These are phyloP conservation scores for Drosophila rellima DNA, from an alignment of 2,888 invertebrate species.

Conservation along the genomic window DNA sequence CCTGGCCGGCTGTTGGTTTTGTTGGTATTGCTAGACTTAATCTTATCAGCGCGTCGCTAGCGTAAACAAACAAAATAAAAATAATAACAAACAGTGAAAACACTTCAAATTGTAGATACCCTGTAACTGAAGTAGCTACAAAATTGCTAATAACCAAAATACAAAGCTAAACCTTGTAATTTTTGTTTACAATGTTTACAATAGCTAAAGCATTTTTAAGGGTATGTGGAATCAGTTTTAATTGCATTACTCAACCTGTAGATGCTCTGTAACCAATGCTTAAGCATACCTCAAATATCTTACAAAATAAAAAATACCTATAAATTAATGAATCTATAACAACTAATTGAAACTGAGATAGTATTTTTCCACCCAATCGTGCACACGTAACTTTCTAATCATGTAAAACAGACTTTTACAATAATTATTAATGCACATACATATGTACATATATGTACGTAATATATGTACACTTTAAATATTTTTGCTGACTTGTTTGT, in stretches of 20 bases:
- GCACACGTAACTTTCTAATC: neutral
- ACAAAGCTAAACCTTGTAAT: too few relatives aligned
- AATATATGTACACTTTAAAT: conserved; percentile 7
- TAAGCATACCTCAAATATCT: too few relatives aligned
- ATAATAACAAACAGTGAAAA: conserved; percentile 12
- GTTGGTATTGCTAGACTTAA: conserved; percentile 19
- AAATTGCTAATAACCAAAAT: neutral
- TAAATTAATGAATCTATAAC: neutral
- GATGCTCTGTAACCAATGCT: neutral
- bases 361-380: neutral
- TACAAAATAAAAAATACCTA: neutral
- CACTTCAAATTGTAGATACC: conserved; percentile 1
- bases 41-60: conserved; percentile 57
- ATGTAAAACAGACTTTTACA: conserved; percentile 44
- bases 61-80: conserved; percentile 67
- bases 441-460: neutral
- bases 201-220: neutral
- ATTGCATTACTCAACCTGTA: neutral
- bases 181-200: too few relatives aligned
- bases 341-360: neutral
- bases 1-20: conserved; percentile 32
- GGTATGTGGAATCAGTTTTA: neutral
- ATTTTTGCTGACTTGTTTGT: conserved; percentile 40
- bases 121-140: neutral
- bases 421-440: conserved; percentile 7